Evolutionary conservation across 1,140 invertebrate genomes (phyloP).

Genomic region (Nixonia krombeini): DNA sequence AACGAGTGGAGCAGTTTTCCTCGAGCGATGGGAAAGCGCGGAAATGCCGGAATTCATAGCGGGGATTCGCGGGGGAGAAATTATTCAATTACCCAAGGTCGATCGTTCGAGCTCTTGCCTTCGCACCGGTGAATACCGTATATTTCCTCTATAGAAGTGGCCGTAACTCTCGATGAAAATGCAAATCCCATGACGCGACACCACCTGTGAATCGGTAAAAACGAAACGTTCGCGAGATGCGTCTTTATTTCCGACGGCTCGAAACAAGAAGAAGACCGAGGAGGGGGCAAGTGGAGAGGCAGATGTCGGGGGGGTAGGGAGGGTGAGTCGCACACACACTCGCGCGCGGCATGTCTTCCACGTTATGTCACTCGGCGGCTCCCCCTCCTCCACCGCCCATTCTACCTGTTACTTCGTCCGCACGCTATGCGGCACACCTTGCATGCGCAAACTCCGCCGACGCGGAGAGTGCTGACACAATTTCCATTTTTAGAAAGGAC

Average conservation of each 20-base stretch:
- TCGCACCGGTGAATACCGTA: constrained; percentile 13
- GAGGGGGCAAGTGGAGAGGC: background rate
- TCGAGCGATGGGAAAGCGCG: no score
- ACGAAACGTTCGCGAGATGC: constrained; percentile 1
- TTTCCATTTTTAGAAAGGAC: constrained; percentile 63
- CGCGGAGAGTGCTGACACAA: constrained; percentile 50
- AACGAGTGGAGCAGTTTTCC: no score
- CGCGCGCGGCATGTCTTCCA: constrained; percentile 10
- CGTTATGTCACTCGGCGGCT: constrained; percentile 15
- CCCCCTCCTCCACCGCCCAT: constrained; percentile 10
- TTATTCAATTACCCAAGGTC: constrained; percentile 21
- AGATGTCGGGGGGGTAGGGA: background rate
- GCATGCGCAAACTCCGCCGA: constrained; percentile 26
- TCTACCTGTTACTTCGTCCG: constrained; percentile 45
- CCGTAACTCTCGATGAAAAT: constrained; percentile 67
- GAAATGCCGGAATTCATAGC: no score
- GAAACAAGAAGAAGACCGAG: background rate
- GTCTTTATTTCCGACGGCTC: constrained; percentile 19
- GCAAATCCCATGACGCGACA: constrained; percentile 55
- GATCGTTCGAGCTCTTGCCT: background rate
- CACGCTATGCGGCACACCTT: constrained; percentile 21
- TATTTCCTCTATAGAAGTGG: constrained; percentile 30
- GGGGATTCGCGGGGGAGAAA: no score
- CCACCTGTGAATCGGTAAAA: background rate
- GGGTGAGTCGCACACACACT: background rate